These are phyloP conservation scores for Leuctra nigra DNA, from an alignment of 2,888 invertebrate species.

Conservation along the genomic window DNA sequence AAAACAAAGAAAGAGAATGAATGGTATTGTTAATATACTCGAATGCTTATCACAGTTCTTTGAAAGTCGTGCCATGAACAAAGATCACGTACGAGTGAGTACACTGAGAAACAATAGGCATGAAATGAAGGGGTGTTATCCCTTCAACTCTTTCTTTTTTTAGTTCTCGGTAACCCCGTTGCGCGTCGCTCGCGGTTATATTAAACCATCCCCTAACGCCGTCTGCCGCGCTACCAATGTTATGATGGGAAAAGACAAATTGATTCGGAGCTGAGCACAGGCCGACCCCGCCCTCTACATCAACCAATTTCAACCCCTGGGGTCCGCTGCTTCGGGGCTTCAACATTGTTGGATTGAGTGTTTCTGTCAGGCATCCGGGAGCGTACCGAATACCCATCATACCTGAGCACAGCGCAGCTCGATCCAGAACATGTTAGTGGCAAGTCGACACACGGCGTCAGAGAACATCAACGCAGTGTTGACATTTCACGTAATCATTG, in stretches of 20 bases:
- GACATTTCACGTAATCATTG: too few relatives aligned
- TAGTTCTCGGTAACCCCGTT: neutral
- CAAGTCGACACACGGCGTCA: too few relatives aligned
- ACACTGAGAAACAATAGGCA: neutral
- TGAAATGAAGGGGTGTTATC: constrained; percentile 3
- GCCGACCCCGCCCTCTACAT: constrained; percentile 11
- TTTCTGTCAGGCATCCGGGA: constrained; percentile 1
- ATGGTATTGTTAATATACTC: too few relatives aligned
- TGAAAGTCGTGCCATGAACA: too few relatives aligned
- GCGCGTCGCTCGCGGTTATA: constrained; percentile 10
- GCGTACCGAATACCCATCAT: constrained; percentile 2
- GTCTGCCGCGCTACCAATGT: constrained; percentile 15
- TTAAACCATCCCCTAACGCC: constrained; percentile 11
- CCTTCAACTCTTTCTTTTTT: constrained; percentile 6
- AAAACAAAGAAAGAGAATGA: too few relatives aligned
- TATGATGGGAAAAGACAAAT: constrained; percentile 24
- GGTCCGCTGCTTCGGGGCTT: neutral
- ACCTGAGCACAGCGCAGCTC: too few relatives aligned
- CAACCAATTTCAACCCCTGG: constrained; percentile 18
- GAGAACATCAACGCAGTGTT: too few relatives aligned
- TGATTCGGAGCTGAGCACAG: constrained; percentile 21
- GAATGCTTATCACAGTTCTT: neutral
- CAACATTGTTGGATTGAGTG: constrained; percentile 6
- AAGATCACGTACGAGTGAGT: neutral
- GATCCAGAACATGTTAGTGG: too few relatives aligned